phyloP scores from a whole-genome alignment of 23 tunicate genomes.

The Styela plicata region DNA sequence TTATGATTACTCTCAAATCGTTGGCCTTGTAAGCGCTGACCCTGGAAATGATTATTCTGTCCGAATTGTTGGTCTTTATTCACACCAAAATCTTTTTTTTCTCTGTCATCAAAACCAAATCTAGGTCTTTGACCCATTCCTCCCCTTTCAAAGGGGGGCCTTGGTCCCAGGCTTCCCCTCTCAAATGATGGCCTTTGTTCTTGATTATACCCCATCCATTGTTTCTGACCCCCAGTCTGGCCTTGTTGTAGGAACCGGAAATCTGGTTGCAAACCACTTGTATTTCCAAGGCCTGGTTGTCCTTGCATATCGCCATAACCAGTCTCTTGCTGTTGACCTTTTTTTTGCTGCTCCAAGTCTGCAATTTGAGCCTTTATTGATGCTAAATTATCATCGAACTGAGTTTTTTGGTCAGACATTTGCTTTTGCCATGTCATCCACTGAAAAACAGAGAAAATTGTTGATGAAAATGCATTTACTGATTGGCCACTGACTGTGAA shows the following conservation, averaged over 20 bases:
- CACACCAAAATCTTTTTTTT: background rate
- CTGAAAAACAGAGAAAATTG: slow-evolving; percentile 23
- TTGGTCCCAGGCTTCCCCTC: background rate
- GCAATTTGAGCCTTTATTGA: slow-evolving; percentile 22
- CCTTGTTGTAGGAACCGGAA: background rate
- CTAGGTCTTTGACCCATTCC: background rate
- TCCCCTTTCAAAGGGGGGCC: background rate
- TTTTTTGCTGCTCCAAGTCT: slow-evolving; percentile 27
- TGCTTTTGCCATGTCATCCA: slow-evolving; percentile 86
- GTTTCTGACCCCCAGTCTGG: background rate
- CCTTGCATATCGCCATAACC: background rate
- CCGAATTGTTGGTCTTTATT: background rate
- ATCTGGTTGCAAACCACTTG: background rate
- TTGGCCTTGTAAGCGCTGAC: background rate
- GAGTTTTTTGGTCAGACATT: slow-evolving; percentile 54
- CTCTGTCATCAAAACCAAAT: background rate
- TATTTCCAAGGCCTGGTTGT: too few species aligned
- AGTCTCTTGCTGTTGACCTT: background rate
- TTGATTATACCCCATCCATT: background rate
- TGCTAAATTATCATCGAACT: slow-evolving; percentile 43
- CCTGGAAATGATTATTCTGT: background rate
- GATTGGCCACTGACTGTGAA: background rate
- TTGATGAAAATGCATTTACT: background rate
- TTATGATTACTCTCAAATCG: background rate
- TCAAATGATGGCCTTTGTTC: background rate